Conservation (phyloP, 37 sponge, comb jelly and placozoan genomes). For the Tethya wilhelma region DNA sequence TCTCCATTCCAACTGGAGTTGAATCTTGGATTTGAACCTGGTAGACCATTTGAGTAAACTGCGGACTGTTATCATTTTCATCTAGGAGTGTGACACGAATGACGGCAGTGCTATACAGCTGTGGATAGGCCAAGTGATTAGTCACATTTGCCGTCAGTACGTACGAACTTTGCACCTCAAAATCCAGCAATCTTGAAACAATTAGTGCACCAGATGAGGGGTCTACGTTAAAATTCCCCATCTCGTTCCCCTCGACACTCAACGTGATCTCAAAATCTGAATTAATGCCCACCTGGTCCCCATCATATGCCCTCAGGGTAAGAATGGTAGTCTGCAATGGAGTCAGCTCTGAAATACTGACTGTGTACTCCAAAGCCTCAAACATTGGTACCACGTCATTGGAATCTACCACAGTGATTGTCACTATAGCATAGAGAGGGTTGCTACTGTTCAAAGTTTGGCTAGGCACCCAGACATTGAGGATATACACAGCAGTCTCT, state of each 20-base stretch:
- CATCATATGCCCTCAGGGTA: constrained; percentile 64
- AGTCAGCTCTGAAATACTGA: constrained; percentile 46
- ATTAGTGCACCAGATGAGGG: constrained; percentile 43
- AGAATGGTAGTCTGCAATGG: constrained; percentile 42
- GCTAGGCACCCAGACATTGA: constrained; percentile 7
- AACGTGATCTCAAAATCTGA: constrained; percentile 20
- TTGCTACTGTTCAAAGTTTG: background rate
- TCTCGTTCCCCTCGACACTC: constrained; percentile 3
- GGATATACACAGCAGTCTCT: constrained; percentile 12
- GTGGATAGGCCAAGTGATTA: constrained; percentile 19
- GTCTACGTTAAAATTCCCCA: constrained; percentile 39
- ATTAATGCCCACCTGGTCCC: constrained; percentile 41
- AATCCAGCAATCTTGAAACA: constrained; percentile 49
- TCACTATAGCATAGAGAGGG: constrained; percentile 41
- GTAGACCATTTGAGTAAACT: constrained; percentile 49
- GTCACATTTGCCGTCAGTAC: constrained; percentile 42
- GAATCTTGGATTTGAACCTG: constrained; percentile 15
- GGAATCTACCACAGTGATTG: constrained; percentile 56
- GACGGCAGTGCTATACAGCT: constrained; percentile 20
- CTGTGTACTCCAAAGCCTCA: constrained; percentile 26
- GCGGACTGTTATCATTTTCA: constrained; percentile 77
- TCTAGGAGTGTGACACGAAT: constrained; percentile 52
- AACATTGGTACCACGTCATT: constrained; percentile 77
- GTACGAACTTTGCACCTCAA: constrained; percentile 28
- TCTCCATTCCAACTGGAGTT: constrained; percentile 43